Base-by-base conservation (phyloP, 2,113 vertebrate species). In the Menidia beryllina region DNA sequence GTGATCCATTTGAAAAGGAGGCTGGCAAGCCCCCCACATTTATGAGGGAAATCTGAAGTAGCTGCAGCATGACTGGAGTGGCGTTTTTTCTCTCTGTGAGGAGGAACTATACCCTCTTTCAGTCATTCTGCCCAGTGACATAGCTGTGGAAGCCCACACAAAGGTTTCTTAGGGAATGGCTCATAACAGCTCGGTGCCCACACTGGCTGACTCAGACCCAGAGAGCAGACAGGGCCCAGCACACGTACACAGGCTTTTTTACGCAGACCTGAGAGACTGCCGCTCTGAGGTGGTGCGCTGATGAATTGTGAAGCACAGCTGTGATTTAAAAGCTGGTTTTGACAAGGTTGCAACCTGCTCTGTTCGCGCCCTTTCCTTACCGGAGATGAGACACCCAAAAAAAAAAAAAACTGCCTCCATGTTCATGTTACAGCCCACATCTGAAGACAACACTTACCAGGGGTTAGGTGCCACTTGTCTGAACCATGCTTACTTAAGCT, bases 241-340 rank as follows among this genome's bases (percentile, higher is more conserved):
- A 2, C 53, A 75, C 19, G 9, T 62, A 69, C 26, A 60, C 45
- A 61, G 25, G 2, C 67, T 54, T 73, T n/a, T 75, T 76, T 23
- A 83, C 61, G 78, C 79, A 83, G 25, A 73, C 72, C 58, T 17
- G 24, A 25, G 50, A 25, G 60, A 60, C 73, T 56, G 17, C 58
- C 45, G 24, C 70, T 45, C 43, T 58, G 63, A 67, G 79, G 84
- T 72, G 17, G 52, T 67, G 84, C 50, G 36, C 72, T 50, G 39
- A 59, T 58, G 45, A 47, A 43, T 72, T 51, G 55, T 3, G 45
- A 39, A 62, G 69, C 59, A 66, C 56, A 50, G 50, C 58, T 78
- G 72, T 90, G 90, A 91, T 92, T 92, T 91, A 90, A 66, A 63
- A 68, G 71, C 84, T 82, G 74, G 21, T 81, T 84, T 77, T 88